phyloP scores from a whole-genome alignment of 2,888 invertebrate species.

The Esperia sulphurella region DNA sequence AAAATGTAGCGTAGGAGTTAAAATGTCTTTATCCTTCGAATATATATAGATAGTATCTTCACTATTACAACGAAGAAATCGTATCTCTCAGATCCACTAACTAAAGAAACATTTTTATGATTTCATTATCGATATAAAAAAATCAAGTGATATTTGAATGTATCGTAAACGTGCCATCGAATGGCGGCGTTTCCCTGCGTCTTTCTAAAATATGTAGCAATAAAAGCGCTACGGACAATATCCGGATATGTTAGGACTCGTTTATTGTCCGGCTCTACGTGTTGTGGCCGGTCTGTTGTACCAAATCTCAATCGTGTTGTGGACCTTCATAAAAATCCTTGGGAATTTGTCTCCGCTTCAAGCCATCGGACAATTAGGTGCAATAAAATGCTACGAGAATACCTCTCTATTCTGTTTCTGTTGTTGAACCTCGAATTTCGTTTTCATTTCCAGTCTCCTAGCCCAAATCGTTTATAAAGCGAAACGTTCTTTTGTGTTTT shows the following conservation, averaged over 20 bases:
- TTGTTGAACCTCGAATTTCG: slow-evolving; percentile 11
- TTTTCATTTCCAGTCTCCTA: slow-evolving; percentile 18
- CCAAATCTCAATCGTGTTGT: slow-evolving; percentile 45
- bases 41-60: not conserved
- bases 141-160: slow-evolving; percentile 38
- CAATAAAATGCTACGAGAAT: slow-evolving; percentile 24
- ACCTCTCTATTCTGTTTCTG: slow-evolving; percentile 13
- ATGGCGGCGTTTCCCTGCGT: slow-evolving; percentile 36
- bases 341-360: slow-evolving; percentile 33
- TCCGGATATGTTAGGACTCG: slow-evolving; percentile 61
- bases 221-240: slow-evolving; percentile 62
- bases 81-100: not conserved
- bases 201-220: slow-evolving; percentile 64
- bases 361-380: slow-evolving; percentile 32
- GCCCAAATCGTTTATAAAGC: not conserved
- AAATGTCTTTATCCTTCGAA: not conserved
- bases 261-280: slow-evolving; percentile 63
- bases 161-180: slow-evolving; percentile 47
- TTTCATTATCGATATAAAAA: slow-evolving; percentile 19
- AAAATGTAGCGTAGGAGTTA: not conserved
- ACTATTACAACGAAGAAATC: not conserved
- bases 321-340: slow-evolving; percentile 51
- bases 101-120: slow-evolving; percentile 15
- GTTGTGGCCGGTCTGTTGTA: slow-evolving; percentile 38
- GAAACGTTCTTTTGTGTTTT: slow-evolving; percentile 17